Evolutionary conservation across 2,113 vertebrate genomes (phyloP).

Genomic region (Actenoides lindsayi): DNA sequence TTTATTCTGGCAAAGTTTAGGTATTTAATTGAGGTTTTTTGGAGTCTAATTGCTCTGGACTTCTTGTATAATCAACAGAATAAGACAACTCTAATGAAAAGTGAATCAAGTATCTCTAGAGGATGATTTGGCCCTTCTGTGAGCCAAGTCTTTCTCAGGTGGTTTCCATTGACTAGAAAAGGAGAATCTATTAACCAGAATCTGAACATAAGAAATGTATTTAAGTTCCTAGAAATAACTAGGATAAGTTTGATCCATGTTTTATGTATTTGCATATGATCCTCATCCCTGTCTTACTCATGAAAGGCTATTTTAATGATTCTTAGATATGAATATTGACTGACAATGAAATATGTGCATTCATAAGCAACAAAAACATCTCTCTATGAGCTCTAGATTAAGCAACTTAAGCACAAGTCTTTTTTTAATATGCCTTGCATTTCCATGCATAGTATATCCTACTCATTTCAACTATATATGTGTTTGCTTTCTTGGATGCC

Average conservation of each 20-base stretch:
- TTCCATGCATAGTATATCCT: not conserved
- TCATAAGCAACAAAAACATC: not conserved
- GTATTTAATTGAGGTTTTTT: not conserved
- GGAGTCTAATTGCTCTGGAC: not conserved
- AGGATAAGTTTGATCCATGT: not conserved
- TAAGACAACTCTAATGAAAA: not conserved
- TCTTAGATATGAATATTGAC: not conserved
- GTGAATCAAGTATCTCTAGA: not conserved
- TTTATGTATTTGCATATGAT: not conserved
- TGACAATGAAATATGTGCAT: not conserved
- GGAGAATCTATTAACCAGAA: not conserved
- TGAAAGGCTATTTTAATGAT: not conserved
- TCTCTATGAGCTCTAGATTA: not conserved
- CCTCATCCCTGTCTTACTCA: not conserved
- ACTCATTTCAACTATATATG: not conserved
- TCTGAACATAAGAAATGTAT: not conserved
- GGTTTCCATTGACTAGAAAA: not conserved
- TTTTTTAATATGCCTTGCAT: not conserved
- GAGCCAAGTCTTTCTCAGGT: not conserved
- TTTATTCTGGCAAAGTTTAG: not conserved
- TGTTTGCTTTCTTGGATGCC: not conserved
- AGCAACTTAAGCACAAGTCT: not conserved
- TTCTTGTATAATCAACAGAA: not conserved
- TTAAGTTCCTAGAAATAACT: not conserved
- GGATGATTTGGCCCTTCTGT: not conserved